Conservation (phyloP, 2,888 invertebrate species). For the Macroteleia sp. region DNA sequence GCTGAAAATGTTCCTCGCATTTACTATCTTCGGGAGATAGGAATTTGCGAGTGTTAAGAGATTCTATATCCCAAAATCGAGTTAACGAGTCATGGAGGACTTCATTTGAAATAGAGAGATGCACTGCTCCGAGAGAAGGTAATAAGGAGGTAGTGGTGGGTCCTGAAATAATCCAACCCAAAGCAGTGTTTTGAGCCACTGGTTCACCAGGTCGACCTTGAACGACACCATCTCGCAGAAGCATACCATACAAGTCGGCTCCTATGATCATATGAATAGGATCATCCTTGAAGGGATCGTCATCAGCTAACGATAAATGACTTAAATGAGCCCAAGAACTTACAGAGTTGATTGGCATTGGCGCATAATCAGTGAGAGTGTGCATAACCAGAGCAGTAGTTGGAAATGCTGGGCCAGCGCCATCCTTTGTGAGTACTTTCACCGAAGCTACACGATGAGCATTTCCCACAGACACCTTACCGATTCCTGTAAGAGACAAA, state of each 20-base stretch:
- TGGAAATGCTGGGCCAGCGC: background rate
- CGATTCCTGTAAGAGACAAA: background rate
- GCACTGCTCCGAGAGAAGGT: background rate
- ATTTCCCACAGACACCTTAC: background rate
- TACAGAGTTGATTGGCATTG: background rate
- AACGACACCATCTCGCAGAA: background rate
- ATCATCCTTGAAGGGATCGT: background rate
- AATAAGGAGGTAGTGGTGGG: background rate
- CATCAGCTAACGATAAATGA: background rate
- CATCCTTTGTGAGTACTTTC: background rate
- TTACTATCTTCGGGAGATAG: background rate
- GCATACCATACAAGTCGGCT: background rate
- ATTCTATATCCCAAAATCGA: too few species aligned
- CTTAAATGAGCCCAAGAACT: background rate
- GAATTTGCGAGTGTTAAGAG: too few species aligned
- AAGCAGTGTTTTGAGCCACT: background rate
- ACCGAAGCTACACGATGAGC: background rate
- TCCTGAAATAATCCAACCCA: constrained; percentile 10
- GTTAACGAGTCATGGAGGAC: too few species aligned
- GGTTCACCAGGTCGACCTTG: background rate
- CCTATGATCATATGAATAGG: background rate
- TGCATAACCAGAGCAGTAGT: background rate
- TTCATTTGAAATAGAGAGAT: too few species aligned
- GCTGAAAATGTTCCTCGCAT: background rate
- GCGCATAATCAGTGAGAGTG: background rate